Conservation (phyloP, 2,113 vertebrate genomes). For the Mustelus asterias region DNA sequence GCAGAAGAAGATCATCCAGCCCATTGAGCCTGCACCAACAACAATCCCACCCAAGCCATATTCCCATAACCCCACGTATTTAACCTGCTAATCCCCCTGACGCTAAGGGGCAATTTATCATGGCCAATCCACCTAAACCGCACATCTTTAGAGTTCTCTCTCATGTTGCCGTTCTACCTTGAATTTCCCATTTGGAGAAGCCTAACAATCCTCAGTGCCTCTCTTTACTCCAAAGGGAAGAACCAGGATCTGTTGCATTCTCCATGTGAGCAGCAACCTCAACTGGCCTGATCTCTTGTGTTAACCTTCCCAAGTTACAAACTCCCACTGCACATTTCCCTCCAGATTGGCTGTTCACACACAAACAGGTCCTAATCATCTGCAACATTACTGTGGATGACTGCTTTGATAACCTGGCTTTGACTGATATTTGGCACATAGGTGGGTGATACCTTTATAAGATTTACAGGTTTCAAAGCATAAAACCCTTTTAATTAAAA, state of each 20-base stretch:
- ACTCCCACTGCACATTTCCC: neutral
- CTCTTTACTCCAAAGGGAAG: neutral
- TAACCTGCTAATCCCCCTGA: too few relatives aligned
- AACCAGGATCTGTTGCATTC: neutral
- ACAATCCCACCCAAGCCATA: too few relatives aligned
- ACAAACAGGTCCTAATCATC: neutral
- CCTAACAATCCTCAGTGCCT: neutral
- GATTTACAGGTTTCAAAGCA: too few relatives aligned
- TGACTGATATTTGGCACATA: neutral
- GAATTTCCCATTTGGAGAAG: neutral
- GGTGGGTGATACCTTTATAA: too few relatives aligned
- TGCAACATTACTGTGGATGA: neutral
- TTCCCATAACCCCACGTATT: too few relatives aligned
- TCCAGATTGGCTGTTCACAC: neutral
- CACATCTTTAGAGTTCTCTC: too few relatives aligned
- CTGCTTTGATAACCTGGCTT: neutral
- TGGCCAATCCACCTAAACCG: too few relatives aligned
- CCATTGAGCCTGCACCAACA: too few relatives aligned
- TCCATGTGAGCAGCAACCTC: neutral
- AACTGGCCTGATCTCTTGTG: neutral
- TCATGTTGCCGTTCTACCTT: neutral
- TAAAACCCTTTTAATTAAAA: too few relatives aligned
- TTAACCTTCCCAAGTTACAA: neutral
- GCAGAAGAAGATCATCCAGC: too few relatives aligned
- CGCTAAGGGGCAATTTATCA: too few relatives aligned